A percentile compares a stretch with the other conserved stretches of the same genome.
Conservation (phyloP, 2,113 vertebrate genomes). For the Coracopsis vasa region DNA sequence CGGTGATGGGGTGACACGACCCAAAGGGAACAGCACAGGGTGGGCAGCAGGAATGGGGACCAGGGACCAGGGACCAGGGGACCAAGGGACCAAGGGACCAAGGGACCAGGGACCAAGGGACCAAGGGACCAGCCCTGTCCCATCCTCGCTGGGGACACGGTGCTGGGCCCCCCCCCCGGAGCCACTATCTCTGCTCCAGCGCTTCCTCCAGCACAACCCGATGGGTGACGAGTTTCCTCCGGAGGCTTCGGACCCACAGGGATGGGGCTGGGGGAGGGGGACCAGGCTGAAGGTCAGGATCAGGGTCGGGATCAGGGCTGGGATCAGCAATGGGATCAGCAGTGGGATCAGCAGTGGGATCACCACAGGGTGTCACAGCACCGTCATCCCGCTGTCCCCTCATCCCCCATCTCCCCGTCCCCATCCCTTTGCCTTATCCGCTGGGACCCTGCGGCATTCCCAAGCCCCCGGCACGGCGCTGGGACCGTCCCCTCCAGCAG, state of each 20-base stretch:
- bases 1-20: background rate
- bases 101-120: background rate
- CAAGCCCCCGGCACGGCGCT: accelerated
- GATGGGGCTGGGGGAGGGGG: background rate
- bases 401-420: accelerated
- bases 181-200: background rate
- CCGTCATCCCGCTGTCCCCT: background rate
- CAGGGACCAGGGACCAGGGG: background rate
- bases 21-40: background rate
- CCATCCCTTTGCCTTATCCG: background rate
- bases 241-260: background rate
- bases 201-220: background rate
- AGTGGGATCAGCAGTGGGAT: accelerated
- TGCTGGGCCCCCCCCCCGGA: background rate
- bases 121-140: background rate
- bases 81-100: accelerated
- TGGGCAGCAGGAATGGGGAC: background rate
- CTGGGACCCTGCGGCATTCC: background rate
- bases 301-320: background rate
- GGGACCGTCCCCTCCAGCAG: background rate
- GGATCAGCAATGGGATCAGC: background rate
- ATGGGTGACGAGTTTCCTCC: background rate
- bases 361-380: background rate
- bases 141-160: background rate
- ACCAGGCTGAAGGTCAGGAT: accelerated